Evolutionary conservation across 2,113 vertebrate genomes (phyloP).

Genomic region (Propithecus coquereli): DNA sequence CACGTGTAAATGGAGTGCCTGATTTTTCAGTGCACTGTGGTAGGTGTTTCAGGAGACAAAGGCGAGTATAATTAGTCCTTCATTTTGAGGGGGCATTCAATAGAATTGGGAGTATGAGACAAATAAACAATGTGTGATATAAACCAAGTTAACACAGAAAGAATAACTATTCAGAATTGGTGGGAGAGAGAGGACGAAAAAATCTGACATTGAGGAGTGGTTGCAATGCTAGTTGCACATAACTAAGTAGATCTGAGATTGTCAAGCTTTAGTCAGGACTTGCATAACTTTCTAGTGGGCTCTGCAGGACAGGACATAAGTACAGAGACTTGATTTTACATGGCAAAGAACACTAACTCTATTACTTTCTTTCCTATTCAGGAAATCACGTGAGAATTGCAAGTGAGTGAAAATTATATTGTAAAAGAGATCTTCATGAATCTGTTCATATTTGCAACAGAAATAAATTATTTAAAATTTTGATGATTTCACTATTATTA

Average conservation of each 20-base stretch:
- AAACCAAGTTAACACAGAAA: not conserved
- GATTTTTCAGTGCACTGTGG: not conserved
- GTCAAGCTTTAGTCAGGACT: not conserved
- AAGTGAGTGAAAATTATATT: not conserved
- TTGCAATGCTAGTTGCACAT: not conserved
- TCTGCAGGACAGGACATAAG: not conserved
- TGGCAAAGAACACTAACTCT: not conserved
- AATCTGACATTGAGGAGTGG: not conserved
- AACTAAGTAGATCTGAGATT: not conserved
- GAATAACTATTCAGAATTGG: not conserved
- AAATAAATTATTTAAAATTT: not conserved
- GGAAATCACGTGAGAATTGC: not conserved
- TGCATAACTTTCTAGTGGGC: not conserved
- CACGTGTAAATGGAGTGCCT: not conserved
- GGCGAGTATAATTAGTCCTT: not conserved
- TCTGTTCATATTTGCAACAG: not conserved
- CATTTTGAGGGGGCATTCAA: not conserved
- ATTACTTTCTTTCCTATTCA: not conserved
- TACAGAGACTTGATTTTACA: not conserved
- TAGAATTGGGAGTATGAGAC: not conserved
- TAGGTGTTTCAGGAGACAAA: not conserved
- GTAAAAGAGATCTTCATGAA: not conserved
- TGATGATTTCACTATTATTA: not conserved
- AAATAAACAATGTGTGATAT: not conserved
- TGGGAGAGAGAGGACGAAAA: not conserved